Percentiles rank a stretch among this genome's conserved stretches.
phyloP scores from a whole-genome alignment of 2,113 vertebrate genomes.

The Pelusios castaneus region DNA sequence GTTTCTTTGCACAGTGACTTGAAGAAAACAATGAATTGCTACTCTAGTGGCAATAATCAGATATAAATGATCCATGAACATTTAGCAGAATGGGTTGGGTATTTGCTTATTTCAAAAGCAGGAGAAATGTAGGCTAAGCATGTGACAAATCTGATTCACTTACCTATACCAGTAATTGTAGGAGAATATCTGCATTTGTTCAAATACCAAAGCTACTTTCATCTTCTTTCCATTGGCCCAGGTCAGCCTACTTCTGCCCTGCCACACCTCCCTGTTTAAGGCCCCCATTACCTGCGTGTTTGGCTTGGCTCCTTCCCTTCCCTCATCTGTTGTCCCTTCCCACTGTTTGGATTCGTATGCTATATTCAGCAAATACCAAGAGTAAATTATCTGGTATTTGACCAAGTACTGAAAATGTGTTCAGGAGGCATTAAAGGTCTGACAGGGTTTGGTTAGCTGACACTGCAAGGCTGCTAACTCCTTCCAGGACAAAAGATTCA shows the following conservation, averaged over 20 bases:
- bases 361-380: neutral
- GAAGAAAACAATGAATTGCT: neutral
- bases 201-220: neutral
- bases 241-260: neutral
- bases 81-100: neutral
- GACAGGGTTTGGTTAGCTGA: neutral
- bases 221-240: neutral
- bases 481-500: neutral
- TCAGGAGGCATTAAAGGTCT: neutral
- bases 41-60: neutral
- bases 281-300: neutral
- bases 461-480: neutral
- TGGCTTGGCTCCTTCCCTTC: neutral
- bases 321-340: neutral
- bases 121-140: neutral
- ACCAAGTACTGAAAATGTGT: neutral
- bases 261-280: neutral
- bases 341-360: neutral
- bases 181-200: neutral
- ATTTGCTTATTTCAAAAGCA: neutral
- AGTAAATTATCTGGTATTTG: constrained; percentile 14
- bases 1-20: neutral
- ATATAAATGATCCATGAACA: neutral
- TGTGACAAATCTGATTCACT: neutral
- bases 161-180: neutral